Conservation (phyloP, 2,888 invertebrate genomes). For the Drosophila sordidula region DNA sequence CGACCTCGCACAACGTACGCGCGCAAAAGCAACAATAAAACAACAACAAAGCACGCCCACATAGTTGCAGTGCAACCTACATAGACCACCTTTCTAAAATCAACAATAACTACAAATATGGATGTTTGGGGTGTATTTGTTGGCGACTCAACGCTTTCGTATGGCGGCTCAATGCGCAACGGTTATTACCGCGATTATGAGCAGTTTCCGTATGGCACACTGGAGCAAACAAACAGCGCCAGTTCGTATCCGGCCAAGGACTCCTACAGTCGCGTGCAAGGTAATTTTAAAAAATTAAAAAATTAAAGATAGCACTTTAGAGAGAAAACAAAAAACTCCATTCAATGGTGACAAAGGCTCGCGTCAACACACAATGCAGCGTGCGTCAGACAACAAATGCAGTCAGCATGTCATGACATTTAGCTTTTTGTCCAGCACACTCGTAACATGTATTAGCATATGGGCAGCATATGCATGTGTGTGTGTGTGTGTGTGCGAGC, state of each 20-base stretch:
- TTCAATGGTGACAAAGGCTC: background rate
- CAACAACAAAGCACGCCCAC: slow-evolving; percentile 30
- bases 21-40: slow-evolving; percentile 49
- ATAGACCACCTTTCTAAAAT: slow-evolving; percentile 33
- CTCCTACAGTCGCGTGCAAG: slow-evolving; percentile 84
- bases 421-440: slow-evolving; percentile 48
- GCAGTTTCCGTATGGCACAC: slow-evolving; percentile 85
- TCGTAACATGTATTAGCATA: slow-evolving; percentile 9
- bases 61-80: slow-evolving; percentile 32
- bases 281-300: slow-evolving; percentile 63
- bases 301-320: background rate
- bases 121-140: slow-evolving; percentile 86
- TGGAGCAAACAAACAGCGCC: slow-evolving; percentile 75
- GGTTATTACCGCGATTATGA: slow-evolving; percentile 86
- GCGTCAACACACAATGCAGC: slow-evolving; percentile 11
- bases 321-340: background rate
- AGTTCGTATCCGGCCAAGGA: slow-evolving; percentile 78
- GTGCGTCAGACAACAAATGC: slow-evolving; percentile 22
- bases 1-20: slow-evolving; percentile 73
- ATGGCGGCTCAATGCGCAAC: slow-evolving; percentile 85
- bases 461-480: background rate
- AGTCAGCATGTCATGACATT: slow-evolving; percentile 14
- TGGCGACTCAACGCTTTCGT: slow-evolving; percentile 86
- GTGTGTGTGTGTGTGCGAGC: background rate
- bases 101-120: slow-evolving; percentile 80